Percentiles rank a stretch among this genome's conserved stretches.
These are phyloP conservation scores for Leptodirus hochenwartii DNA, from an alignment of 2,888 invertebrate species.

Conservation along the genomic window DNA sequence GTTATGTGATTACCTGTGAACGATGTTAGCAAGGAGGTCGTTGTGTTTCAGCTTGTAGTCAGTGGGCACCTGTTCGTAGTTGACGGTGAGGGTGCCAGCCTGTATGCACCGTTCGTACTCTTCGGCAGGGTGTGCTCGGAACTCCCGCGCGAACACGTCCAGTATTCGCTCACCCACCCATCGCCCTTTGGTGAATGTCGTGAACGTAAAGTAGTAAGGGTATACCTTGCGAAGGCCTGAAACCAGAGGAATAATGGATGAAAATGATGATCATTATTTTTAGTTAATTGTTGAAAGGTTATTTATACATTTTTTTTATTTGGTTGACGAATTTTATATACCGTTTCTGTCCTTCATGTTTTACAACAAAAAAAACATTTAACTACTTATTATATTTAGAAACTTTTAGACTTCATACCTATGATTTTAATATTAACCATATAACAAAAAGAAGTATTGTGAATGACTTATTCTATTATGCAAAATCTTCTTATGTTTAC, in stretches of 20 bases:
- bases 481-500: too few species aligned
- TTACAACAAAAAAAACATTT: too few species aligned
- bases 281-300: not conserved
- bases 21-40: slow-evolving; percentile 80
- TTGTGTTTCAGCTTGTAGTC: slow-evolving; percentile 87
- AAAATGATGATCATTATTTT: not conserved
- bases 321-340: too few species aligned
- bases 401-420: too few species aligned
- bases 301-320: too few species aligned
- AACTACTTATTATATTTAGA: too few species aligned
- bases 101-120: slow-evolving; percentile 84
- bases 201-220: slow-evolving; percentile 93
- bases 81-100: slow-evolving; percentile 81
- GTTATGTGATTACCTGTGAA: slow-evolving; percentile 58
- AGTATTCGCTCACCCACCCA: slow-evolving; percentile 90
- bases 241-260: slow-evolving; percentile 17
- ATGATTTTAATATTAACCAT: too few species aligned
- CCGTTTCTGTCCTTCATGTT: too few species aligned
- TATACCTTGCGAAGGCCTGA: slow-evolving; percentile 87
- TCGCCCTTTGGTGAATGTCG: slow-evolving; percentile 88
- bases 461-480: too few species aligned
- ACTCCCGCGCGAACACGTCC: slow-evolving; percentile 85
- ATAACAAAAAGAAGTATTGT: too few species aligned
- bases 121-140: slow-evolving; percentile 83
- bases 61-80: slow-evolving; percentile 78